Base-by-base conservation (phyloP, 2,113 vertebrate species). In the Eidolon helvum region DNA sequence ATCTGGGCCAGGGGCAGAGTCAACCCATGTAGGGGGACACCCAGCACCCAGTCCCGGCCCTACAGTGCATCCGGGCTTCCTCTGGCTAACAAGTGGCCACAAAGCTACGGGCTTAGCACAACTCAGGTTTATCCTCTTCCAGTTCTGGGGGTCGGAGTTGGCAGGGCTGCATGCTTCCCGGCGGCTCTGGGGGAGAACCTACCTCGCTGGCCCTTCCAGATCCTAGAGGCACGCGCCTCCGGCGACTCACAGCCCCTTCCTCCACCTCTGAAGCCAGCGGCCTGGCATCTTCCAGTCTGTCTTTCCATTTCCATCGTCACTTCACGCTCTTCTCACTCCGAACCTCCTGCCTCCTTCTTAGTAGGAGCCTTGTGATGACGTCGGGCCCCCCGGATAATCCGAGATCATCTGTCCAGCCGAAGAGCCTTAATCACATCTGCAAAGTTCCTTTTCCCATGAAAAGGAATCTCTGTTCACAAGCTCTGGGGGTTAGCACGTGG, bases 1-100 rank as follows among this genome's bases (percentile, higher is more conserved):
- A 9, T 5, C 40, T 24, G 0, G 6, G 63, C n/a, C 2, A 0
- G 10, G 1, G 5, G 10, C 59, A 6, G 11, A 38, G 61, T 14
- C 0, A 0, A 4, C 1, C 45, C 21, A 19, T 43, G 78, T n/a
- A 2, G 8, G 28, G 9, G 59, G 22, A 90, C 18, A 30, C 48
- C 61, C 61, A 43, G 38, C 7, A 1, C 19, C 79, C 14, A 2
- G 48, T 10, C 30, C 69, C 9, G 4, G 59, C 38, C 61, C 4
- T 10, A 71, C 35, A 11, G 0, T 2, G 6, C 1, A 0, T 0
- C 1, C 50, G 8, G 4, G 59, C 18, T 21, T 57, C 74, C 80
- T 10, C 2, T 11, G 19, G 35, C 59, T 12, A 21, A 38, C 43
- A 38, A 15, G 15, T 0, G 30, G 38, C 53, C 33, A 26, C 75